Evolutionary conservation across 2,888 invertebrate species (phyloP).

Genomic region (Caenorhabditis sp.): DNA sequence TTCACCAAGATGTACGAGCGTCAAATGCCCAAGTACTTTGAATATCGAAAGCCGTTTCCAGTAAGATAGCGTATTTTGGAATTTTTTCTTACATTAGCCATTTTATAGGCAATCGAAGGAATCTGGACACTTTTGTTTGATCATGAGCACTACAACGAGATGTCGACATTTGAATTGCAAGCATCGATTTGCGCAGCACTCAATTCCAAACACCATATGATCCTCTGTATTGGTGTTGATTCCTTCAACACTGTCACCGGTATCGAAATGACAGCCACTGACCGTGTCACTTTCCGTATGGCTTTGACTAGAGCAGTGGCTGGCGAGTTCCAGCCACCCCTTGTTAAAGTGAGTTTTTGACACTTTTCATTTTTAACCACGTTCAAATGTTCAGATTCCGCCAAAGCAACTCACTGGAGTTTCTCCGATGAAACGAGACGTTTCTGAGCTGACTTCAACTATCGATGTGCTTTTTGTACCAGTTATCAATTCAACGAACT

Average conservation of each 20-base stretch:
- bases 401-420: constrained; percentile 56
- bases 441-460: constrained; percentile 37
- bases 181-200: constrained; percentile 59
- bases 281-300: constrained; percentile 57
- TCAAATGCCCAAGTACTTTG: constrained; percentile 60
- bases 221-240: constrained; percentile 55
- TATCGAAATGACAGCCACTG: constrained; percentile 42
- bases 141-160: constrained; percentile 29
- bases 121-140: constrained; percentile 54
- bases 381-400: constrained; percentile 49
- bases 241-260: constrained; percentile 52
- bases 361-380: background rate
- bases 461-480: constrained; percentile 58
- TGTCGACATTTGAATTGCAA: constrained; percentile 54
- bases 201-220: constrained; percentile 47
- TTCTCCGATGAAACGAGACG: constrained; percentile 56
- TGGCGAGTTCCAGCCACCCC: constrained; percentile 59
- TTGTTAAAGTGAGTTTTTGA: constrained; percentile 53
- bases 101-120: constrained; percentile 46
- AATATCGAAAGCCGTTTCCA: constrained; percentile 43
- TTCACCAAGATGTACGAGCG: constrained; percentile 34
- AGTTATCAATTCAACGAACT: constrained; percentile 16
- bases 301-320: constrained; percentile 52
- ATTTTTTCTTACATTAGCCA: too few relatives aligned
- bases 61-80: constrained; percentile 5